These are phyloP conservation scores for Nemoura dubitans DNA, from an alignment of 2,888 invertebrate species.

Conservation along the genomic window DNA sequence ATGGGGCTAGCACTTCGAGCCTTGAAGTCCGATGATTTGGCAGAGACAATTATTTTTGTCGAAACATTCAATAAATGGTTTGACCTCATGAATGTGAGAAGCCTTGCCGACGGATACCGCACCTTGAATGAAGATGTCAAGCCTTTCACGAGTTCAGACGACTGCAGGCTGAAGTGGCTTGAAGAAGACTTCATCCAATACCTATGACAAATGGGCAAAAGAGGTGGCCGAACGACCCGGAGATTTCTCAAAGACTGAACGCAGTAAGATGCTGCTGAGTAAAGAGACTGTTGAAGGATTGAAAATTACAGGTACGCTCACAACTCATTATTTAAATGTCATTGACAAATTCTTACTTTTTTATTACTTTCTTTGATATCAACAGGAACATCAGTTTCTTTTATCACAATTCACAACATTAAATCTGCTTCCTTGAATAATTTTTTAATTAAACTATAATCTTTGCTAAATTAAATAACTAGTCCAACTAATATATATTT, in stretches of 20 bases:
- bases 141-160: neutral
- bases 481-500: neutral
- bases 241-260: neutral
- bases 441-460: neutral
- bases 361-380: neutral
- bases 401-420: neutral
- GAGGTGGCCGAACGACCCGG: neutral
- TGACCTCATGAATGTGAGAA: neutral
- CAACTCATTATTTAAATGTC: too few relatives aligned
- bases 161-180: conserved; percentile 19
- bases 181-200: conserved; percentile 16
- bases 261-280: too few relatives aligned
- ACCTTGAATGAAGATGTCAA: neutral
- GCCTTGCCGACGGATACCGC: neutral
- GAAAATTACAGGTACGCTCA: neutral
- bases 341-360: neutral
- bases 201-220: neutral
- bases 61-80: conserved; percentile 12
- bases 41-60: neutral
- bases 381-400: neutral
- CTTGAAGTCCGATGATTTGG: neutral
- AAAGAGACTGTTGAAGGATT: neutral
- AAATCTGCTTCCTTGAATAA: neutral
- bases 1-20: conserved; percentile 1
- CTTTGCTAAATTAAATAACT: neutral